These are phyloP conservation scores for Heliconius himera DNA, from an alignment of 1,140 invertebrate species.

Conservation along the genomic window DNA sequence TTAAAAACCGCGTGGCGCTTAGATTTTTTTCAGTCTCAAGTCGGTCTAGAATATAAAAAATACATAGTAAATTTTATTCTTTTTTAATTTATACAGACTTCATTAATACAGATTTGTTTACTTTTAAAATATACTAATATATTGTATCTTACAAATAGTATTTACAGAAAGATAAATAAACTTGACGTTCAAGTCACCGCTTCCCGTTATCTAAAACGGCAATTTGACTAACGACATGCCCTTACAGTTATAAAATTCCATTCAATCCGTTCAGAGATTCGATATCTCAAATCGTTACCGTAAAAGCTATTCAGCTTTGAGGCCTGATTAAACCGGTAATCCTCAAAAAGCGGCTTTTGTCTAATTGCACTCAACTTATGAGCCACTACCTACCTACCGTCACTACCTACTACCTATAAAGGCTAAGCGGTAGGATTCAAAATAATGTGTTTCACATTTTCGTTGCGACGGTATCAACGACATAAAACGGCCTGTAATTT, in stretches of 20 bases:
- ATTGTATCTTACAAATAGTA: too few species aligned
- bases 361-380: constrained; percentile 73
- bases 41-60: too few species aligned
- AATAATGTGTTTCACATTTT: constrained; percentile 81
- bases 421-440: constrained; percentile 78
- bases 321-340: constrained; percentile 60
- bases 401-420: constrained; percentile 58
- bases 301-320: constrained; percentile 54
- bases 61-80: too few species aligned
- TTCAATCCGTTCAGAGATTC: constrained; percentile 46
- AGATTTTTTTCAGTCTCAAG: too few species aligned
- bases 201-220: constrained; percentile 25
- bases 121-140: too few species aligned
- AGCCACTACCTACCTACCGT: constrained; percentile 53
- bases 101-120: too few species aligned
- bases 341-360: constrained; percentile 73
- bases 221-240: constrained; percentile 39
- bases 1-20: too few species aligned
- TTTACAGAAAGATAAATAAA: too few species aligned
- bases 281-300: constrained; percentile 63
- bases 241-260: constrained; percentile 27
- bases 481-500: constrained; percentile 81
- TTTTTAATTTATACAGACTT: too few species aligned
- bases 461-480: constrained; percentile 77
- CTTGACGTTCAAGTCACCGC: neutral